Base-by-base conservation (phyloP, 2,113 vertebrate species). In the Chaetorhynchus papuensis region DNA sequence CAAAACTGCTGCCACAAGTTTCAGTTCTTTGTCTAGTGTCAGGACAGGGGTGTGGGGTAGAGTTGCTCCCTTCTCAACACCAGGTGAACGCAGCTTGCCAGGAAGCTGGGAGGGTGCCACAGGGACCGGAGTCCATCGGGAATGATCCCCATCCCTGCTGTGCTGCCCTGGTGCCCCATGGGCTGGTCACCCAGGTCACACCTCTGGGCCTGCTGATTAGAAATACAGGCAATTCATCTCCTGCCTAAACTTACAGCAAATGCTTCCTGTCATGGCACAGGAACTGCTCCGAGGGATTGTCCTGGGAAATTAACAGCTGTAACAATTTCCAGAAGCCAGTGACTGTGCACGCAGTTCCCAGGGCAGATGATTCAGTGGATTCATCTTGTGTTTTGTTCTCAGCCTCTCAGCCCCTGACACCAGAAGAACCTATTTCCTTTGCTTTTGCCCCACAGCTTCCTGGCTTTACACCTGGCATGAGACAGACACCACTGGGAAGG, bases 61-160 rank as follows among this genome's bases (percentile, higher is more conserved):
- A 35, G 56, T 4, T 12, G 4, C 52, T 75, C 9, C 6, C 23
- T 57, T 74, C 85, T 41, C 65, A 11, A 8, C 12, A 27, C 9
- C 63, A 18, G 61, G 35, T 33, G 19, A 66, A 30, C 0, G 1
- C 60, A 70, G 69, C 21, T 31, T 83, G 22, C 15, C 4, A 6
- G 64, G 39, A 18, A 61, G 44, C 19, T 3, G 41, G 44, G 68
- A 41, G 30, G 45, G 30, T 54, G 49, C 28, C 59, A 22, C 2
- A 4, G 64, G 52, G 16, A 44, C 17, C 1, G 1, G 5, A 0
- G 13, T 11, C 18, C 39, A 15, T 6, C 1, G 6, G 15, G 53
- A 42, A 13, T 2, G 4, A 13, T 7, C 60, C 57, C 49, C 19
- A 16, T 20, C 23, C 45, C n/a, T 41, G 68, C 59, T 20, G 9